Evolutionary conservation across 2,888 invertebrate genomes (phyloP).

Genomic region (Chloroclystis v-ata): DNA sequence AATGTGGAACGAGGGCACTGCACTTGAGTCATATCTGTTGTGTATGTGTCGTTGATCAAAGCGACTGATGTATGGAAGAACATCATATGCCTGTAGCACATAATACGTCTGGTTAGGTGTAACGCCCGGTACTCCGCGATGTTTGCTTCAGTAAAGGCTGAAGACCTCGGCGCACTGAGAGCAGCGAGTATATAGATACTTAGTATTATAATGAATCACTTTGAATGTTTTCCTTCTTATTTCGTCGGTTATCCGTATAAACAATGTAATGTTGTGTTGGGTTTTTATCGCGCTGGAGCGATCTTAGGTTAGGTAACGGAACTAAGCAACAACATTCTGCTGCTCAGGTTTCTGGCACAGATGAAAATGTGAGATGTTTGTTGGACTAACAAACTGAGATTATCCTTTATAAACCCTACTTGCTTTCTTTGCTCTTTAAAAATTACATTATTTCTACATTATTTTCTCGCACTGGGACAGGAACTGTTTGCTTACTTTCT

Average conservation of each 20-base stretch:
- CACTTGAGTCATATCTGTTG: slow-evolving; percentile 51
- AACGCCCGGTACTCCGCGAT: slow-evolving; percentile 15
- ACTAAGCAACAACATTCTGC: slow-evolving; percentile 15
- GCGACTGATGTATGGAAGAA: slow-evolving; percentile 26
- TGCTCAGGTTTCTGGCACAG: slow-evolving; percentile 17
- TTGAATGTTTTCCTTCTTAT: background rate
- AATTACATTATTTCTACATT: no score
- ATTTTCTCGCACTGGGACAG: no score
- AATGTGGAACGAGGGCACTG: slow-evolving; percentile 49
- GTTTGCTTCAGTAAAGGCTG: slow-evolving; percentile 21
- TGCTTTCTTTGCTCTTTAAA: no score
- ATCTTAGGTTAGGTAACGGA: slow-evolving; percentile 25
- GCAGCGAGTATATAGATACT: background rate
- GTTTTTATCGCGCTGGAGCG: slow-evolving; percentile 20
- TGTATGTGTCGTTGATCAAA: slow-evolving; percentile 46
- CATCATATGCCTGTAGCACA: slow-evolving; percentile 15
- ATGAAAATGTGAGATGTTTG: slow-evolving; percentile 5
- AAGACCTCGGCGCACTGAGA: slow-evolving; percentile 18
- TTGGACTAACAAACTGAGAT: no score
- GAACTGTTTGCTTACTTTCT: no score
- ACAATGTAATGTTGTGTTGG: slow-evolving; percentile 14
- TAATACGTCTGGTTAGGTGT: slow-evolving; percentile 3
- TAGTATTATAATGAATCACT: slow-evolving; percentile 16
- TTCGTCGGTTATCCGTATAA: background rate
- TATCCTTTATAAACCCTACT: no score